Percentiles rank a stretch among this genome's conserved stretches.
Evolutionary conservation across 1,140 invertebrate genomes (phyloP).

Genomic region (Chironomus tepperi): DNA sequence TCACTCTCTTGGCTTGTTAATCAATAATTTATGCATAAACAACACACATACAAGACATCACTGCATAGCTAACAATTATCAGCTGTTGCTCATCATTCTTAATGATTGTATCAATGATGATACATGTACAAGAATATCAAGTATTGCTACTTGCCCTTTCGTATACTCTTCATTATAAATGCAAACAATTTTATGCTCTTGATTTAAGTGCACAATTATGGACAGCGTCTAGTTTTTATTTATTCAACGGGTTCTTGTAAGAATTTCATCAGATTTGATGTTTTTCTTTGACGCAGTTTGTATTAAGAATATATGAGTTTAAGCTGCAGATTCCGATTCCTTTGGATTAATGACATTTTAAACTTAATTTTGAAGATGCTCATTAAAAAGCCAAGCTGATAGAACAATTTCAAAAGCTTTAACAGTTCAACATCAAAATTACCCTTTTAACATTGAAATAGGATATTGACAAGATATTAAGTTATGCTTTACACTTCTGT

Average conservation of each 20-base stretch:
- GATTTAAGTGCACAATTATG: not conserved
- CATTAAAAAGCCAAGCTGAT: not conserved
- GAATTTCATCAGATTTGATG: not conserved
- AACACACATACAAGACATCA: too few species aligned
- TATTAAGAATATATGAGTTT: too few species aligned
- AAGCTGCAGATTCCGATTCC: too few species aligned
- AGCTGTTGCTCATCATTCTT: not conserved
- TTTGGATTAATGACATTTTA: too few species aligned
- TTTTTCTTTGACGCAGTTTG: not conserved
- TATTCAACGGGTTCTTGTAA: too few species aligned
- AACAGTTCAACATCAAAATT: not conserved
- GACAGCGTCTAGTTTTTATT: not conserved
- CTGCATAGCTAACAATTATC: not conserved
- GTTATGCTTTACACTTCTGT: too few species aligned
- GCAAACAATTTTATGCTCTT: not conserved
- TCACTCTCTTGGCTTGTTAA: too few species aligned
- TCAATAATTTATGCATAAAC: too few species aligned
- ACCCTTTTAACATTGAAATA: not conserved
- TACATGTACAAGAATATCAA: not conserved
- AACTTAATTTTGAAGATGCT: not conserved
- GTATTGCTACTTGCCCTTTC: not conserved
- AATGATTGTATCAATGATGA: not conserved
- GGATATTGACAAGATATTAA: not conserved
- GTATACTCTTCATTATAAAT: not conserved
- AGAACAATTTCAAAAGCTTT: too few species aligned